Evolutionary conservation across 2,797 vertebrate genomes (phyloP), one percentile per base, ranked within the genome.

Genomic region (Lateolabrax maculatus): DNA sequence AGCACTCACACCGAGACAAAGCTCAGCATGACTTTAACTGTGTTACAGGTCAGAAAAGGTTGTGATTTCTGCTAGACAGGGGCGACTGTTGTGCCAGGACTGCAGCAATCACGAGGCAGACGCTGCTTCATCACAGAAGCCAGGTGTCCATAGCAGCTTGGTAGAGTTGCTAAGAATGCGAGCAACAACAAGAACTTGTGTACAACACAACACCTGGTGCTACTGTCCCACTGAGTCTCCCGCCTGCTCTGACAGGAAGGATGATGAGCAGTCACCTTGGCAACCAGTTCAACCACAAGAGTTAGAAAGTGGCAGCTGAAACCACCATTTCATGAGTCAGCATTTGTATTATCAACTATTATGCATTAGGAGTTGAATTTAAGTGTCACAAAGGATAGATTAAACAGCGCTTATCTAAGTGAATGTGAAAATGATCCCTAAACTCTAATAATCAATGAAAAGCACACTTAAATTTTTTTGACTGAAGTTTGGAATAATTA

Each of bases 121-220:
- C 65, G 73, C 81, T 52, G 63, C 81, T 84, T 81, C 86, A 87
- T 90, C 84, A 90, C 83, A 88, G 55, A 77, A 84, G 79, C 90
- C 93, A 95, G 89, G 90, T 93, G 93, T 91, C 90, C 77, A 49
- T 73, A 90, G 87, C 90, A 91, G 93, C 89, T 89, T 85, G 88
- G 77, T 85, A 57, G 65, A 83, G 77, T 81, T 83, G 80, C 79
- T 64, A 81, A 83, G 81, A 90, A 84, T 75, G 84, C 10, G 58
- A 84, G 78, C 84, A 89, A 91, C 91, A 91, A 86, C 89, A 84
- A 77, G 85, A 88, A 76, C 71, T 46, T 83, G 89, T 93, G 92
- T 93, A 89, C 81, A 87, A 90, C 90, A 92, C 88, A 77, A 80
- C 87, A 92, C 92, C 90, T 90, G 90, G 84, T 70, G 88, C 80